These are phyloP conservation scores for Poeciliopsis presidionis DNA, from an alignment of 2,797 vertebrate species.

Conservation along the genomic window DNA sequence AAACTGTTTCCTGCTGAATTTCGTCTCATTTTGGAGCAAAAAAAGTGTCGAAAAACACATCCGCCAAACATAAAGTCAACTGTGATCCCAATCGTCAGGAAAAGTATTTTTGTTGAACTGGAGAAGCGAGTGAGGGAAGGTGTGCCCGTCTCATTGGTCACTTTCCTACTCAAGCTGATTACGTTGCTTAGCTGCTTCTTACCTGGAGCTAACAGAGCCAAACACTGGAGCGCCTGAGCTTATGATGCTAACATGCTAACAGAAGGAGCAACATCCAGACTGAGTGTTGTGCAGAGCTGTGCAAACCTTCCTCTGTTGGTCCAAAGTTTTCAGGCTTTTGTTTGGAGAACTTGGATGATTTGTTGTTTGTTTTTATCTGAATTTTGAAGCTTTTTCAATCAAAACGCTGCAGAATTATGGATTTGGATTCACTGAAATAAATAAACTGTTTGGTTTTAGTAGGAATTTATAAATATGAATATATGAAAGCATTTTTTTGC, in stretches of 20 bases:
- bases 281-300: conserved; percentile 6
- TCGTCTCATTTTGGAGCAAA: conserved; percentile 19
- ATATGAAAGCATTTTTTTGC: not conserved
- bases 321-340: not conserved
- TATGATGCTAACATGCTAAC: conserved; percentile 72
- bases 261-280: conserved; percentile 63
- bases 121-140: conserved; percentile 17
- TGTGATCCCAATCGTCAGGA: not conserved
- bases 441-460: not conserved
- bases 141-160: conserved; percentile 18
- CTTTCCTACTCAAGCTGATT: conserved; percentile 34
- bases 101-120: not conserved
- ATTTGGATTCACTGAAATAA: not conserved
- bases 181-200: conserved; percentile 51
- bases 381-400: not conserved
- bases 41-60: conserved; percentile 4
- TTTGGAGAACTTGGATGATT: not conserved
- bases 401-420: not conserved
- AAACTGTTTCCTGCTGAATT: conserved; percentile 46
- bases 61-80: not conserved
- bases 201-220: conserved; percentile 51
- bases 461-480: not conserved
- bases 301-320: not conserved
- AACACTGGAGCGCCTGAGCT: conserved; percentile 58
- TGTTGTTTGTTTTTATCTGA: not conserved